A percentile compares a stretch with the other conserved stretches of the same genome.
Evolutionary conservation across 64 coral and sea anemone genomes (phyloP).

Genomic region (Porites lutea): DNA sequence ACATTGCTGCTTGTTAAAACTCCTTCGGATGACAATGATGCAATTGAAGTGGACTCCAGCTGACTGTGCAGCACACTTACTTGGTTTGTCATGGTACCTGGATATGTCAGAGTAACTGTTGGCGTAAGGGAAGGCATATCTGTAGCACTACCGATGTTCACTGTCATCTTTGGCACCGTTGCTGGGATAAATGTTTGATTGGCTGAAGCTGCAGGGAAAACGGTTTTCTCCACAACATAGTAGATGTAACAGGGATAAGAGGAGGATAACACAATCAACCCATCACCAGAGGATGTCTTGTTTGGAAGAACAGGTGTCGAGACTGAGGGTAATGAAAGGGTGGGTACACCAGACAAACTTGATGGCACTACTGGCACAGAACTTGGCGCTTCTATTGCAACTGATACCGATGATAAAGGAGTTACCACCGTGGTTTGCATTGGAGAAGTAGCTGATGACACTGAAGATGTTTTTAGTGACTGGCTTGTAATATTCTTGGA

Average conservation of each 20-base stretch:
- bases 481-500: too few relatives aligned
- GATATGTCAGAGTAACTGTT: constrained; percentile 21
- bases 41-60: not conserved
- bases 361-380: not conserved
- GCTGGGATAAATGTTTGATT: constrained; percentile 15
- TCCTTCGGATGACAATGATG: not conserved
- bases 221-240: constrained; percentile 54
- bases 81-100: constrained; percentile 18
- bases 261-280: constrained; percentile 45
- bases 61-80: not conserved
- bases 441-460: too few relatives aligned
- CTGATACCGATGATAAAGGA: not conserved
- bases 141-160: not conserved
- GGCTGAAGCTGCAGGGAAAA: constrained; percentile 1
- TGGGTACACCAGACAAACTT: not conserved
- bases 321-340: not conserved
- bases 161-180: not conserved
- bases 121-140: not conserved
- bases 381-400: not conserved
- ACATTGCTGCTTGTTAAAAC: not conserved
- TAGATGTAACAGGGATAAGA: constrained; percentile 65
- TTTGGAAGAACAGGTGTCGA: not conserved
- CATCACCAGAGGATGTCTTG: constrained; percentile 22
- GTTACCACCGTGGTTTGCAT: too few relatives aligned
- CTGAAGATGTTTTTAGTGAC: too few relatives aligned